These are phyloP conservation scores for Podotricha telesiphe DNA, from an alignment of 2,888 invertebrate species.

Conservation along the genomic window DNA sequence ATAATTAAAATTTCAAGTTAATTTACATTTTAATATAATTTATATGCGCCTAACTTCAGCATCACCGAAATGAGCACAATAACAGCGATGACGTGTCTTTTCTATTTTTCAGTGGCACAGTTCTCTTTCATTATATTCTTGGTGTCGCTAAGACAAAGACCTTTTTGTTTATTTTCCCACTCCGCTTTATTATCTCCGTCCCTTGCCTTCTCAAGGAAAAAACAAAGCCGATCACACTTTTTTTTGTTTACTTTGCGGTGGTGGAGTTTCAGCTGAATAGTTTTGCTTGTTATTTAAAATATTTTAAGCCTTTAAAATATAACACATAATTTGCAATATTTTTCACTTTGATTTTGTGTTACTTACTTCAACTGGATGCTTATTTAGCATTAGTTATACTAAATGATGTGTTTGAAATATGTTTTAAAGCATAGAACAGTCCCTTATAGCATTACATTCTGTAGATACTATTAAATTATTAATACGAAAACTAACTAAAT, in stretches of 20 bases:
- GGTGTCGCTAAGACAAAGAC: conserved; percentile 39
- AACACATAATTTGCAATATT: neutral
- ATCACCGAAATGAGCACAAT: conserved; percentile 26
- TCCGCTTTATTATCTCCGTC: conserved; percentile 32
- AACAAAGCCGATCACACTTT: conserved; percentile 24
- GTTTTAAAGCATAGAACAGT: no score
- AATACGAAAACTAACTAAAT: no score
- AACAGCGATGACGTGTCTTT: conserved; percentile 26
- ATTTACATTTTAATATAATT: neutral
- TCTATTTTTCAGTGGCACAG: conserved; percentile 32
- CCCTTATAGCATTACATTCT: no score
- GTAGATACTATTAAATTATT: no score
- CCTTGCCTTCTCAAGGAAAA: conserved; percentile 37
- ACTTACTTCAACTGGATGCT: neutral
- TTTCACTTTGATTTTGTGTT: neutral
- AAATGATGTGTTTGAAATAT: no score
- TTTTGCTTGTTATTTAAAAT: conserved; percentile 17
- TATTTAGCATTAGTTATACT: no score
- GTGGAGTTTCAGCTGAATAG: conserved; percentile 10
- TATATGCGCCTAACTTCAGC: neutral
- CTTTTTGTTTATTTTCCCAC: conserved; percentile 35
- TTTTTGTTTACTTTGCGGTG: conserved; percentile 18
- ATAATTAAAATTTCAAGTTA: neutral
- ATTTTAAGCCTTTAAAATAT: neutral
- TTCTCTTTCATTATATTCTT: conserved; percentile 40